Conservation (phyloP, 2,113 vertebrate species). For the Ceyx melanurus region DNA sequence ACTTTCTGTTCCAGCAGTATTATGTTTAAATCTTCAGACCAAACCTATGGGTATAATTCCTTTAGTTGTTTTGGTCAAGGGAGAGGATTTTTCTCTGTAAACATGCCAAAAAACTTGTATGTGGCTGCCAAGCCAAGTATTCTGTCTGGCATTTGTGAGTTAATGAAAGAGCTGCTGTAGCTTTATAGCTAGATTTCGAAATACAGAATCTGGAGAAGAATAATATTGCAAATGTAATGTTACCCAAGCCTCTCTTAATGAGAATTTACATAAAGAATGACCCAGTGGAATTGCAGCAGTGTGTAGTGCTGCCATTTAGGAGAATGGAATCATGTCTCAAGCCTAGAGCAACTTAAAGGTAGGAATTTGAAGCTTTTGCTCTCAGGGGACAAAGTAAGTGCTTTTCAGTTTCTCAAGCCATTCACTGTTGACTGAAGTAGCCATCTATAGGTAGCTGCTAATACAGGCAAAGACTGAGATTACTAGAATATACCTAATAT, state of each 20-base stretch:
- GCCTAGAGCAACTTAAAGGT: constrained; percentile 8
- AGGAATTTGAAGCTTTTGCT: constrained; percentile 6
- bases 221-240: constrained; percentile 49
- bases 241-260: constrained; percentile 46
- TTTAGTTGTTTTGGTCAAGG: constrained; percentile 32
- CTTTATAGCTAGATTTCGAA: constrained; percentile 24
- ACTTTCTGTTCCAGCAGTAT: background rate
- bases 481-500: background rate
- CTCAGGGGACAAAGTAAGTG: background rate
- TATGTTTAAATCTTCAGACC: background rate
- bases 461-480: background rate
- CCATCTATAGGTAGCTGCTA: background rate
- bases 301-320: background rate
- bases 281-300: constrained; percentile 42
- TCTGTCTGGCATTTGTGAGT: constrained; percentile 31
- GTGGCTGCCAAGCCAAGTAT: constrained; percentile 11
- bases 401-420: background rate
- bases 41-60: background rate
- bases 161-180: constrained; percentile 43
- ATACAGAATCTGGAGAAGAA: constrained; percentile 10
- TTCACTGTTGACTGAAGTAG: background rate
- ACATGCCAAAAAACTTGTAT: background rate
- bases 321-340: constrained; percentile 32
- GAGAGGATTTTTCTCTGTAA: constrained; percentile 35
- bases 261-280: constrained; percentile 66